Evolutionary conservation across 2,888 invertebrate genomes (phyloP).

Genomic region (Reticulitermes lucifugus): DNA sequence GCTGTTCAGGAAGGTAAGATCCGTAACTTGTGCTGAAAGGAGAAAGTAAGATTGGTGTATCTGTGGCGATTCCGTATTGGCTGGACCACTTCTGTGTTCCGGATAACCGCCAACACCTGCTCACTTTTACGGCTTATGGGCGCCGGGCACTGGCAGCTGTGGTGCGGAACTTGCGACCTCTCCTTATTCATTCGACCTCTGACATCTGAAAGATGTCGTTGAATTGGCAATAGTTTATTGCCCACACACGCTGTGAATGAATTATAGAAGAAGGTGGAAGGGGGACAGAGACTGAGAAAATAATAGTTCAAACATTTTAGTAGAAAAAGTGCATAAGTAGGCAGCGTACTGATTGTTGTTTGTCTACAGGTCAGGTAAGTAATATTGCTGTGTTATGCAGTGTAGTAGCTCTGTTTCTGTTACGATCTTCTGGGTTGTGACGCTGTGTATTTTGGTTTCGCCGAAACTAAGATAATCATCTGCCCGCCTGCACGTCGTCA

Average conservation of each 20-base stretch:
- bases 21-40: no score
- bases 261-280: not conserved
- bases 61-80: no score
- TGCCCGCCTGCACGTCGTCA: no score
- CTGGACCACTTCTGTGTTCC: not conserved
- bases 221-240: conserved; percentile 29
- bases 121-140: not conserved
- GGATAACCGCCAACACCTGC: not conserved
- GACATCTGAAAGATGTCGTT: conserved; percentile 21
- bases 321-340: not conserved
- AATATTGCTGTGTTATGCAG: no score
- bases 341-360: not conserved
- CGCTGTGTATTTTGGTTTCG: no score
- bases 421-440: no score
- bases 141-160: not conserved
- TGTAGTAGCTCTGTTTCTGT: no score
- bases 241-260: conserved; percentile 26
- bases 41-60: no score
- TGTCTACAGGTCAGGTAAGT: no score
- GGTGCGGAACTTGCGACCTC: conserved; percentile 2
- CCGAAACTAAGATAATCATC: no score
- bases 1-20: no score
- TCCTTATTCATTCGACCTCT: conserved; percentile 30
- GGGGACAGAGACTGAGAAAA: not conserved
- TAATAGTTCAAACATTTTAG: not conserved